Conservation (phyloP, 1,140 invertebrate species). For the Lordiphosa mommai region DNA sequence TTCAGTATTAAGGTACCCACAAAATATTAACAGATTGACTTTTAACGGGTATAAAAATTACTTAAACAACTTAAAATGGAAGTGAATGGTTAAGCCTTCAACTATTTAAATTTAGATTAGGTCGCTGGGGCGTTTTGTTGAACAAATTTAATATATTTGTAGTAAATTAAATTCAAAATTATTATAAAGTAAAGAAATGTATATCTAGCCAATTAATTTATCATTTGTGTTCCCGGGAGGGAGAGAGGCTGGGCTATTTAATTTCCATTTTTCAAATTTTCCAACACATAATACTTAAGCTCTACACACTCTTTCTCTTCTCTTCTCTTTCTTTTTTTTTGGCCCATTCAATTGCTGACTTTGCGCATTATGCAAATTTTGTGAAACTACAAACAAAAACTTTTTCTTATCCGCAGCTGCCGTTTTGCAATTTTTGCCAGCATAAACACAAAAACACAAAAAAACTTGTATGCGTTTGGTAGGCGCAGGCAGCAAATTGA, state of each 20-base stretch:
- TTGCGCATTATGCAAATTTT: constrained; percentile 42
- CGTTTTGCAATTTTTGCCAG: constrained; percentile 13
- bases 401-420: constrained; percentile 27
- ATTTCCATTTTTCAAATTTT: constrained; percentile 8
- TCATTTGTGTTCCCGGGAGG: neutral
- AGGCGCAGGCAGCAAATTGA: constrained; percentile 20
- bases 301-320: neutral
- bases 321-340: neutral
- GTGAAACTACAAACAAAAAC: constrained; percentile 21
- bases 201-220: too few species aligned
- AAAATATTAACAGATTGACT: too few species aligned
- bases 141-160: too few species aligned
- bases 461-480: neutral
- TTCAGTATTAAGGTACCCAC: too few species aligned
- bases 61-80: too few species aligned
- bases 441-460: constrained; percentile 1
- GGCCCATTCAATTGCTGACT: constrained; percentile 32
- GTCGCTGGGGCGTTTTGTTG: too few species aligned
- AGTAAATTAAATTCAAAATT: too few species aligned
- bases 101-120: too few species aligned
- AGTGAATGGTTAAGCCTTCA: too few species aligned
- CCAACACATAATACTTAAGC: too few species aligned
- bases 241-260: constrained; percentile 2
- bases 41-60: too few species aligned
- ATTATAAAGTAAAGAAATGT: too few species aligned